Evolutionary conservation across 1,140 invertebrate genomes (phyloP).

Genomic region (Ceratina calcarata): DNA sequence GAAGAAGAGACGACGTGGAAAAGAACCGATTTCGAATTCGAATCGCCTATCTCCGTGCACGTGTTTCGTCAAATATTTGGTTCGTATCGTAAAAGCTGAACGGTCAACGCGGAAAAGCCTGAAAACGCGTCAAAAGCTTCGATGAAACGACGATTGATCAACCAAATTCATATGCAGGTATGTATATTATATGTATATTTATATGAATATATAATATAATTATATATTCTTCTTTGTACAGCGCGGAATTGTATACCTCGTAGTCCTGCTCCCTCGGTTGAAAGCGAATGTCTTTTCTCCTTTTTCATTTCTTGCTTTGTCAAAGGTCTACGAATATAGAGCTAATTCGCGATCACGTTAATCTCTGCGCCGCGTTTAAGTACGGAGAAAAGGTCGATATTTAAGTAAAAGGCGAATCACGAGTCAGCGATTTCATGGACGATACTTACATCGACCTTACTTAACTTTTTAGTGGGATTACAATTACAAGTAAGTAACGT

Average conservation of each 20-base stretch:
- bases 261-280: not conserved
- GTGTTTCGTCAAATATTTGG: not conserved
- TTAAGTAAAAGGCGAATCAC: conserved; percentile 53
- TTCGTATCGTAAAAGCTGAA: not conserved
- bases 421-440: conserved; percentile 50
- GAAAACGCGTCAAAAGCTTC: conserved; percentile 17
- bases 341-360: conserved; percentile 29
- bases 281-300: conserved; percentile 27
- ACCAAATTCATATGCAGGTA: conserved; percentile 34
- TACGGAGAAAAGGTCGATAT: conserved; percentile 36
- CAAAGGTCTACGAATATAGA: conserved; percentile 32
- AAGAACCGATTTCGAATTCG: not conserved
- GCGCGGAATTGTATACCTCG: conserved; percentile 27
- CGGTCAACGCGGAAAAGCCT: not conserved
- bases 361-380: conserved; percentile 15
- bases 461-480: conserved; percentile 22
- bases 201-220: conserved; percentile 18
- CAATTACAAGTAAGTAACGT: conserved; percentile 18
- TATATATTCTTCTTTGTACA: conserved; percentile 34
- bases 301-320: not conserved
- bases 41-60: not conserved
- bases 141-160: conserved; percentile 49
- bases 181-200: not conserved
- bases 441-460: conserved; percentile 47
- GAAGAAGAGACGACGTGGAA: not conserved